A percentile compares a stretch with the other conserved stretches of the same genome.
These are phyloP conservation scores for Zoanthus sociatus DNA, from an alignment of 92 coral and sea anemone species.

Conservation along the genomic window DNA sequence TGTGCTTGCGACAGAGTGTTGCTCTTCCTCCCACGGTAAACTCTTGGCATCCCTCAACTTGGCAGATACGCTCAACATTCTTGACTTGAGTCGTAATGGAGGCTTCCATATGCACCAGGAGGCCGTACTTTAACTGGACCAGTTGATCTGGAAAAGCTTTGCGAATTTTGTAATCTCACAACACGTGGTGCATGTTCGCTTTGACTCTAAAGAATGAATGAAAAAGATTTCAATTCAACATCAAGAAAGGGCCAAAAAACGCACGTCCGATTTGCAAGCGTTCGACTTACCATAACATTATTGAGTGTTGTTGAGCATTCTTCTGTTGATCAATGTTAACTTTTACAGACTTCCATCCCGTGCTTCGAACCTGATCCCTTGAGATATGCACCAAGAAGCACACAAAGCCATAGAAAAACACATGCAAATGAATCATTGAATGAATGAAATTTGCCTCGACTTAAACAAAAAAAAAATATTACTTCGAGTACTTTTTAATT, in stretches of 20 bases:
- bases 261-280: neutral
- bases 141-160: constrained; percentile 30
- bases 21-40: constrained; percentile 93
- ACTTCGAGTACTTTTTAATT: constrained; percentile 42
- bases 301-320: neutral
- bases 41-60: constrained; percentile 93
- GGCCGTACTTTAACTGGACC: neutral
- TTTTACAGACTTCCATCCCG: constrained; percentile 35
- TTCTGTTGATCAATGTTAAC: constrained; percentile 7
- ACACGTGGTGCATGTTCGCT: constrained; percentile 51
- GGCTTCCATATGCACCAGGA: constrained; percentile 66
- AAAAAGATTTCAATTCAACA: constrained; percentile 15
- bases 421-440: constrained; percentile 97
- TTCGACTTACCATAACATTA: constrained; percentile 3
- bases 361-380: constrained; percentile 43
- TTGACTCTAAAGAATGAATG: constrained; percentile 45
- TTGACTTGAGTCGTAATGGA: constrained; percentile 41
- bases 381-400: constrained; percentile 53
- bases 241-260: constrained; percentile 6
- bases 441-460: constrained; percentile 94
- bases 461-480: constrained; percentile 81
- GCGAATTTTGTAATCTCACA: constrained; percentile 44
- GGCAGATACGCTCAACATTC: constrained; percentile 80
- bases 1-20: constrained; percentile 93
- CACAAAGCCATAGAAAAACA: constrained; percentile 57